Base-by-base conservation (phyloP, 2,797 vertebrate species). In the Leptoclinus maculatus region DNA sequence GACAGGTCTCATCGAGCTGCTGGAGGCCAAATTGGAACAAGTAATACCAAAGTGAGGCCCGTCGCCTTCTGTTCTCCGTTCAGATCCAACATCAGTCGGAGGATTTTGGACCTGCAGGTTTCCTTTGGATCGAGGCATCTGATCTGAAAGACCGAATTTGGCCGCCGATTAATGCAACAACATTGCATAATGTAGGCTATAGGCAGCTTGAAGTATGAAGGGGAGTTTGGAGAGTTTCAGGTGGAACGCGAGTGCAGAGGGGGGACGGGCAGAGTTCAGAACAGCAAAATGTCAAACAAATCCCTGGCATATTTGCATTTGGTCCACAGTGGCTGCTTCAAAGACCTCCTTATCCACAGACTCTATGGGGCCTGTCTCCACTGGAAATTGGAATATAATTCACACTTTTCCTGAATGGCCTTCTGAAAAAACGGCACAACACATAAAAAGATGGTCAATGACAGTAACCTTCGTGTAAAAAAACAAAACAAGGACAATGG, bases 101-200 rank as follows among this genome's bases (percentile, higher is more conserved):
- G 47, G 75, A 66, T 70, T 83, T 75, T 83, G 79, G 75, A 82
- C 73, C 71, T 54, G 62, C 69, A 59, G 70, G 58, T 83, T 83
- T 79, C 23, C 69, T 71, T 78, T 71, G 36, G 68, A 83, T 72
- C 6, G 49, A 76, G 60, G 66, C 67, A 59, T 64, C n/a, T 41
- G 70, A 88, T 88, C 69, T 85, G 77, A 84, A 73, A 77, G 73
- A 27, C n/a, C 56, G 53, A 77, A 78, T 80, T 64, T 87, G 83
- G 72, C 79, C 41, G 25, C 65, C 2, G 72, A 85, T 78, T 57
- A 86, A 90, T 79, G 45, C 39, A 36, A 71, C 82, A 74, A 67
- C 3, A 34, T 21, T 82, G 54, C 68, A 82, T 77, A 60, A 85
- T 83, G 76, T 51, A 54, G 70, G 27, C 27, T 64, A 38, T 8